Evolutionary conservation across 2,797 vertebrate species (phyloP).

Genomic region (Sphenopsis melanotis): DNA sequence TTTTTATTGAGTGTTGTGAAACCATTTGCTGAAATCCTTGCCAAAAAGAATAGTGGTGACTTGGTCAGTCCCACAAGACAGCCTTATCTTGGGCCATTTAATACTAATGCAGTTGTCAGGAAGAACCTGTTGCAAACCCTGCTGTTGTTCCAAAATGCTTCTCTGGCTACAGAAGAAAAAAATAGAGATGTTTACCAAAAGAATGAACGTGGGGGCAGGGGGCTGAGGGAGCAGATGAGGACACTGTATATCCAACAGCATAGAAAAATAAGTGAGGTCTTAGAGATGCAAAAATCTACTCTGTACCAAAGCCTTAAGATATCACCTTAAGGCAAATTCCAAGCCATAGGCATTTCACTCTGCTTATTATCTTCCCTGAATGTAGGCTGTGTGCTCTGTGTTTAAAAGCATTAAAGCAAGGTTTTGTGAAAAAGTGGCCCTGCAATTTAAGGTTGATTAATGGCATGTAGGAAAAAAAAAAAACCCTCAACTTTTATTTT

Average conservation of each 20-base stretch:
- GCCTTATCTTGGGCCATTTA: neutral
- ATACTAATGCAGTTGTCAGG: constrained; percentile 19
- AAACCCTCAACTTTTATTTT: neutral
- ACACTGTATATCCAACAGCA: neutral
- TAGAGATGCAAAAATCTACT: neutral
- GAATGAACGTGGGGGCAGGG: neutral
- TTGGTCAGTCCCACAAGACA: neutral
- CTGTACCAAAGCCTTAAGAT: neutral
- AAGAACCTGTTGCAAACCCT: constrained; percentile 1
- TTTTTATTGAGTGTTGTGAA: neutral
- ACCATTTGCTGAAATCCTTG: neutral
- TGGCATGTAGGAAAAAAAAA: neutral
- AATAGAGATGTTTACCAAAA: neutral
- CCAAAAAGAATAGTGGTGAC: neutral
- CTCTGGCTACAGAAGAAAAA: neutral
- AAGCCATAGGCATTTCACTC: neutral
- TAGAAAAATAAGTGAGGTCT: neutral
- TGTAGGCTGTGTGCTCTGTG: neutral
- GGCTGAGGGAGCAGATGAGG: neutral
- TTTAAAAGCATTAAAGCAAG: neutral
- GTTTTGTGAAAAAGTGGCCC: neutral
- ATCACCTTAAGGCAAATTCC: neutral
- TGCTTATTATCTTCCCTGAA: neutral
- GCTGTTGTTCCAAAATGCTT: neutral
- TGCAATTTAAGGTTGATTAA: neutral